Percentiles rank a stretch among this genome's conserved stretches.
Evolutionary conservation across 2,797 vertebrate genomes (phyloP).

Genomic region (Phyllotis vaccarum): DNA sequence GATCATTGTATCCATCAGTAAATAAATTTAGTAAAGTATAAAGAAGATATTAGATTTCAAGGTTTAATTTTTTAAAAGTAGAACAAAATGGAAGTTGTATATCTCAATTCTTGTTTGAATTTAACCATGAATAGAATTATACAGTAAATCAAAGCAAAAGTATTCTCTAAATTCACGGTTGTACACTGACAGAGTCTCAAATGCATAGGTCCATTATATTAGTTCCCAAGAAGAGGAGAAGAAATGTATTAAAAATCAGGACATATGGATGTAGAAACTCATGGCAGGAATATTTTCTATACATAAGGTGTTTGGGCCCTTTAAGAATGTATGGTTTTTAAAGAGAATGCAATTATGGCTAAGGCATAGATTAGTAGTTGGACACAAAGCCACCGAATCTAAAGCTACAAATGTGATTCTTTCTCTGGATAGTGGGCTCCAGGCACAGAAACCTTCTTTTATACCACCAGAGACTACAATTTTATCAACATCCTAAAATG

Average conservation of each 20-base stretch:
- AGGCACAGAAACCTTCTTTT: not conserved
- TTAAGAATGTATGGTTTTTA: not conserved
- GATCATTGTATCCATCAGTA: not conserved
- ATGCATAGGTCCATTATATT: not conserved
- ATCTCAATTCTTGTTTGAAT: not conserved
- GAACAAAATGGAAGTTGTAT: not conserved
- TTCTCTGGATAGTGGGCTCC: not conserved
- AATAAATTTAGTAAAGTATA: constrained; percentile 9
- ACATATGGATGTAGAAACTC: not conserved
- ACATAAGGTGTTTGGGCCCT: not conserved
- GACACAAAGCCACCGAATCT: not conserved
- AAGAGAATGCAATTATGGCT: not conserved
- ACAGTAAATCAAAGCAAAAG: not conserved
- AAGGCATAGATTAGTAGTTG: not conserved
- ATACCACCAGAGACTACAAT: not conserved
- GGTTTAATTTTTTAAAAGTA: not conserved
- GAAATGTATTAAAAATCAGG: not conserved
- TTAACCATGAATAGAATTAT: not conserved
- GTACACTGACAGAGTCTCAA: not conserved
- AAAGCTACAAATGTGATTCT: not conserved
- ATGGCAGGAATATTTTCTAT: not conserved
- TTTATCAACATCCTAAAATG: not conserved
- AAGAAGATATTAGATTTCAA: not conserved
- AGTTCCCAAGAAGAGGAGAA: not conserved
- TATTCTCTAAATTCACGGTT: not conserved